Conservation (phyloP, 1,140 invertebrate genomes). For the Drosophila guanche region DNA sequence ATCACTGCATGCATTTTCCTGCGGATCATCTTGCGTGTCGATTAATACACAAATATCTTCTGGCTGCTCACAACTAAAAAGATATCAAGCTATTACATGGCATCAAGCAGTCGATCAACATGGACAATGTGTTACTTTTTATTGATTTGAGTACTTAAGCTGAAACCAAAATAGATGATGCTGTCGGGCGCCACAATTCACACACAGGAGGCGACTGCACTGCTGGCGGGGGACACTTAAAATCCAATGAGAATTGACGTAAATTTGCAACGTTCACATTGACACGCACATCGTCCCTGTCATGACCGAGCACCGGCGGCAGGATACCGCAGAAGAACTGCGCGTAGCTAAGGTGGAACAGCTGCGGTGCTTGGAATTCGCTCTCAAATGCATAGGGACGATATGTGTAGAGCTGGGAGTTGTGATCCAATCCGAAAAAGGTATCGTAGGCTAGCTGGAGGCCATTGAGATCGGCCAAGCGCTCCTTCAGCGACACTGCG, state of each 20-base stretch:
- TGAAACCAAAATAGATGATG: background rate
- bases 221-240: slow-evolving; percentile 38
- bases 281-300: slow-evolving; percentile 68
- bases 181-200: slow-evolving; percentile 63
- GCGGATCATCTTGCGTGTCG: no score
- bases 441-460: slow-evolving; percentile 68
- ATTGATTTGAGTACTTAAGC: background rate
- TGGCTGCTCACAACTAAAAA: no score
- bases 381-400: slow-evolving; percentile 46
- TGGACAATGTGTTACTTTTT: slow-evolving; percentile 15
- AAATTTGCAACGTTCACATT: slow-evolving; percentile 61
- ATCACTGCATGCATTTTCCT: no score
- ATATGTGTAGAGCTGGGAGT: slow-evolving; percentile 34
- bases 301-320: slow-evolving; percentile 60
- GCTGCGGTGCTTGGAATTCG: slow-evolving; percentile 37
- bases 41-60: no score
- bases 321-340: slow-evolving; percentile 73
- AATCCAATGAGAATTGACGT: slow-evolving; percentile 65
- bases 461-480: slow-evolving; percentile 70
- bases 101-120: slow-evolving; percentile 7
- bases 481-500: slow-evolving; percentile 56
- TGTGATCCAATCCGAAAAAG: slow-evolving; percentile 40
- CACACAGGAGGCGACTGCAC: slow-evolving; percentile 24
- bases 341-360: slow-evolving; percentile 71
- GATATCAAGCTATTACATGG: no score